These are phyloP conservation scores for Pyrrhia umbra DNA, from an alignment of 2,888 invertebrate genomes.

Conservation along the genomic window DNA sequence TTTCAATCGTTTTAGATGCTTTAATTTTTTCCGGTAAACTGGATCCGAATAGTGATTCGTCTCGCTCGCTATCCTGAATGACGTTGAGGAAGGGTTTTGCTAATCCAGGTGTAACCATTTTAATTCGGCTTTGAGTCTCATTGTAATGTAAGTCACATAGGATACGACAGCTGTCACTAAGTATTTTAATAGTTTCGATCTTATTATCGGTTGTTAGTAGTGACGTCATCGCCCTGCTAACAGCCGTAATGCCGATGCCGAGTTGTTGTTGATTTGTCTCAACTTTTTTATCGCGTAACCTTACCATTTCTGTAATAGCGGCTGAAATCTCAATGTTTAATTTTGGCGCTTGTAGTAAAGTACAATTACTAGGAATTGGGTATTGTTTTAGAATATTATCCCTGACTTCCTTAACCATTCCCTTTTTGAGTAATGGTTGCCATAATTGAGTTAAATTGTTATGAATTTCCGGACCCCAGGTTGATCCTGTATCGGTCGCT, in stretches of 20 bases:
- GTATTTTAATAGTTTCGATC: conserved; percentile 14
- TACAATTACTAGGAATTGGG: conserved; percentile 16
- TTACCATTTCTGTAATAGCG: conserved; percentile 14
- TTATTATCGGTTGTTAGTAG: conserved; percentile 16
- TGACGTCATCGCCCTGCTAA: conserved; percentile 18
- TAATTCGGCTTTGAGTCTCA: conserved; percentile 16
- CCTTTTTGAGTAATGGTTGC: conserved; percentile 12
- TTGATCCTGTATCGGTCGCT: conserved; percentile 11
- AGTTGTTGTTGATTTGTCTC: conserved; percentile 19
- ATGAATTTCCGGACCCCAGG: conserved; percentile 5
- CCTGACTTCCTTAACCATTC: conserved; percentile 8
- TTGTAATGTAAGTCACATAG: conserved; percentile 8
- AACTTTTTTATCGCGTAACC: conserved; percentile 26
- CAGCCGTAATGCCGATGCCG: conserved; percentile 16
- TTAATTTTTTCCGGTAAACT: conserved; percentile 34
- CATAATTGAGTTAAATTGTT: conserved; percentile 5
- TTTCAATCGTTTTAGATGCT: conserved; percentile 36
- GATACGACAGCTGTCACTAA: conserved; percentile 21
- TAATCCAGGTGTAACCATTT: conserved; percentile 14
- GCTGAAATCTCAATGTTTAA: conserved; percentile 24
- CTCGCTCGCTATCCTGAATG: conserved; percentile 31
- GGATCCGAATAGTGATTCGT: conserved; percentile 34
- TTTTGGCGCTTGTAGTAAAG: conserved; percentile 18
- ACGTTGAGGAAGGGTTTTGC: conserved; percentile 33
- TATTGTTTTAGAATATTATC: conserved; percentile 16